Evolutionary conservation across 1,140 invertebrate genomes (phyloP), one percentile per base, ranked within the genome.

Genomic region (Heliothis virescens): DNA sequence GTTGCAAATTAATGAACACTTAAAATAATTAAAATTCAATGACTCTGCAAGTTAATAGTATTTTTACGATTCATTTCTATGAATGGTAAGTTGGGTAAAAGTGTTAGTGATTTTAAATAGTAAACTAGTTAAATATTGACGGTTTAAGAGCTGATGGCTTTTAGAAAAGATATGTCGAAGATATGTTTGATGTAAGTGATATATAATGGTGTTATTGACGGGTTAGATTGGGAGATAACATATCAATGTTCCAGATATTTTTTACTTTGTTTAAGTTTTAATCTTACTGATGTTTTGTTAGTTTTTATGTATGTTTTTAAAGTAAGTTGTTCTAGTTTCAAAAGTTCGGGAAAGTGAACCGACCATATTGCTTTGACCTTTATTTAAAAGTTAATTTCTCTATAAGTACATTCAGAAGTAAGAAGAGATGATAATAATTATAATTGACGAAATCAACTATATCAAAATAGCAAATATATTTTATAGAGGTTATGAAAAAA

Each of bases 11-110:
- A 87, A 86, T 84, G 75, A 83, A 71, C 77, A 82, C 83, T 87
- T 86, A 86, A 82, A 83, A 84, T 87, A 87, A 87, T 86, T 89
- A 87, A 86, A 79, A 82, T 73, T 7, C 74, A 79, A 84, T 90
- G 87, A 88, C 86, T 87, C 26, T 52, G 85, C 84, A 85, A 29
- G 76, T 79, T 72, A 63, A 78, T 63, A 48, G 29, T 50, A 48
- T 41, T 48, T 67, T 79, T 79, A 63, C 73, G 57, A 73, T 77
- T 81, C 80, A 82, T 79, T 77, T 41, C 47, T 34, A 69, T 73
- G 26, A 78, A 79, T 83, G 63, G 48, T 3, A 47, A 63, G 62
- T 9, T 47, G 34, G 7, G 62, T 71, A 71, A 71, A 52, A 71
- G 67, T 71, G 1, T n/a, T 53, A 29, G 48, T 21, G 13, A 53